These are phyloP conservation scores for Palythoa grandis DNA, from an alignment of 92 coral and sea anemone species.

Conservation along the genomic window DNA sequence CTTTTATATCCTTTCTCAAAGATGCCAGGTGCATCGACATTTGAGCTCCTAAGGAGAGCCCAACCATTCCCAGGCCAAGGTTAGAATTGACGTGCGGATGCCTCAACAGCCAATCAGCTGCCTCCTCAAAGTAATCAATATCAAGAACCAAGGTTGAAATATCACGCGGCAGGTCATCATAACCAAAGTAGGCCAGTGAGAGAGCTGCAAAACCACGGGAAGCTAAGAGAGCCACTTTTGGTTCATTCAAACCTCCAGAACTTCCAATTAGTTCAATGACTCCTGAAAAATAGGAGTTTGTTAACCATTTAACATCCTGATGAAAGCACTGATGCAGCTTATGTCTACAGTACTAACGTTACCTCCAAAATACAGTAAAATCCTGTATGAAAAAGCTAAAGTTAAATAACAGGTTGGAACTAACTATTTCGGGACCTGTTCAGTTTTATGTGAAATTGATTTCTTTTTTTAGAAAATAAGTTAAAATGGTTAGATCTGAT, in stretches of 20 bases:
- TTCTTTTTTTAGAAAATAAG: too few relatives aligned
- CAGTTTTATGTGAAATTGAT: too few relatives aligned
- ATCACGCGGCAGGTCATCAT: slow-evolving; percentile 63
- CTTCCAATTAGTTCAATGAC: slow-evolving; percentile 66
- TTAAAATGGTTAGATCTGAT: too few relatives aligned
- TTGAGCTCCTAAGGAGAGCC: slow-evolving; percentile 40
- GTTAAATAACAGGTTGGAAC: too few relatives aligned
- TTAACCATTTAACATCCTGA: neutral
- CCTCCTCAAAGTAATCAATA: slow-evolving; percentile 77
- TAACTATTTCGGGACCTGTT: too few relatives aligned
- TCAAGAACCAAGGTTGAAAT: slow-evolving; percentile 57
- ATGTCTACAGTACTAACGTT: too few relatives aligned
- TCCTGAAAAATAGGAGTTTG: slow-evolving; percentile 39
- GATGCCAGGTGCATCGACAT: slow-evolving; percentile 40
- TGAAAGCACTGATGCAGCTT: neutral
- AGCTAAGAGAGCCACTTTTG: slow-evolving; percentile 75
- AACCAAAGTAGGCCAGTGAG: slow-evolving; percentile 66
- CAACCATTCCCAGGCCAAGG: slow-evolving; percentile 39
- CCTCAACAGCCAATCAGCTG: slow-evolving; percentile 67
- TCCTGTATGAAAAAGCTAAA: too few relatives aligned
- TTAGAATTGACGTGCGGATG: slow-evolving; percentile 52
- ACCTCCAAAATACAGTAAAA: too few relatives aligned
- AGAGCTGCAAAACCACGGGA: slow-evolving; percentile 76
- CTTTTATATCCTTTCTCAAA: slow-evolving; percentile 27
- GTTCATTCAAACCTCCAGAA: slow-evolving; percentile 68